Conservation (phyloP, 2,113 vertebrate genomes). For the Tragulus kanchil region DNA sequence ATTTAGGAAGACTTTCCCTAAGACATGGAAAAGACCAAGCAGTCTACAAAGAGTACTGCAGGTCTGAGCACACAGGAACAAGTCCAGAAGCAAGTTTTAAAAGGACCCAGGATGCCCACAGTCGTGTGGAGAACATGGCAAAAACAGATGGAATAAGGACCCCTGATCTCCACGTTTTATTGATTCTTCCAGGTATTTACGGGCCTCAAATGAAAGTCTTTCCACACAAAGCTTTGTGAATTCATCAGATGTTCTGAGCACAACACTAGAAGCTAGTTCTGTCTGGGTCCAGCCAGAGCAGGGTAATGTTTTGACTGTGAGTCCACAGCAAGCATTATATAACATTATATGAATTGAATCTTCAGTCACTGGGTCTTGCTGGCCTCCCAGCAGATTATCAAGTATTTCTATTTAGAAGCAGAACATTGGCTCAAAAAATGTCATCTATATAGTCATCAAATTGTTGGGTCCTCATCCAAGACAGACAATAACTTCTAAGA, state of each 20-base stretch:
- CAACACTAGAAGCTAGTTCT: not conserved
- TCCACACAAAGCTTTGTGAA: not conserved
- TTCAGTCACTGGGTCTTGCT: not conserved
- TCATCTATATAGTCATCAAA: not conserved
- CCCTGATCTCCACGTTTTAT: not conserved
- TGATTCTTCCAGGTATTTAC: not conserved
- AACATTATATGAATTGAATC: not conserved
- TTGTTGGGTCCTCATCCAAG: not conserved
- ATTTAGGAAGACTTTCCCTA: constrained; percentile 54
- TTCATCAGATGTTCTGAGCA: not conserved
- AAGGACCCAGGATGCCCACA: not conserved
- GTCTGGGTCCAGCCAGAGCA: not conserved
- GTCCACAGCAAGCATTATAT: not conserved
- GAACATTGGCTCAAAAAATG: not conserved
- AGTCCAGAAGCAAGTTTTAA: not conserved
- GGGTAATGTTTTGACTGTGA: not conserved
- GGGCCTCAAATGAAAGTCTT: not conserved
- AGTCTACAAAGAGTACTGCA: not conserved
- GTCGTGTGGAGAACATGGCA: not conserved
- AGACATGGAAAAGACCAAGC: constrained; percentile 47
- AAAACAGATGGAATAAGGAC: not conserved
- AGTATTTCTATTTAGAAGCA: not conserved
- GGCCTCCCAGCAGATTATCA: not conserved
- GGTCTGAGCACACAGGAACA: not conserved
- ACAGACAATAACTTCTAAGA: not conserved